A percentile compares a stretch with the other conserved stretches of the same genome.
Conservation (phyloP, 2,888 invertebrate species). For the Cheilosia vulpina region DNA sequence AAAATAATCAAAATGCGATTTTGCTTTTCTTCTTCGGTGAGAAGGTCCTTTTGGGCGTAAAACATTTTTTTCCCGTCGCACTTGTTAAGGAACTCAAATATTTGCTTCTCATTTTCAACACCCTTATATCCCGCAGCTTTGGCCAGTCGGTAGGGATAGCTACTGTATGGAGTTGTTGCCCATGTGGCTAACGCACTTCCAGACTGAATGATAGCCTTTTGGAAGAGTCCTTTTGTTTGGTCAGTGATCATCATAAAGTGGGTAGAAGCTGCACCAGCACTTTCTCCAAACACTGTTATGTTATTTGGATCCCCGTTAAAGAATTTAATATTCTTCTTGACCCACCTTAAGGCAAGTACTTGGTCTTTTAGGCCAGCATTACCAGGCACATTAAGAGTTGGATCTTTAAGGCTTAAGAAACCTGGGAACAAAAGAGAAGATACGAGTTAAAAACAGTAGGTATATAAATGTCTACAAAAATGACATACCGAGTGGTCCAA, state of each 20-base stretch:
- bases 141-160: slow-evolving; percentile 80
- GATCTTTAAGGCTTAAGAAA: slow-evolving; percentile 84
- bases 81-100: slow-evolving; percentile 81
- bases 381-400: slow-evolving; percentile 84
- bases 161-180: slow-evolving; percentile 78
- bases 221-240: slow-evolving; percentile 83
- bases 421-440: slow-evolving; percentile 79
- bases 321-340: slow-evolving; percentile 83
- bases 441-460: not conserved
- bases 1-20: slow-evolving; percentile 79
- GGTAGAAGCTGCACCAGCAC: slow-evolving; percentile 84
- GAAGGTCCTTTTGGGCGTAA: slow-evolving; percentile 78
- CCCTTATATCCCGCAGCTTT: slow-evolving; percentile 81
- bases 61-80: slow-evolving; percentile 80
- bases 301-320: slow-evolving; percentile 85
- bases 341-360: slow-evolving; percentile 84
- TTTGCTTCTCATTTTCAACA: slow-evolving; percentile 81
- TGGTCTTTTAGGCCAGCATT: slow-evolving; percentile 85
- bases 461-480: not conserved
- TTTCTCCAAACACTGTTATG: slow-evolving; percentile 85
- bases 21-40: slow-evolving; percentile 79
- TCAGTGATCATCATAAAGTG: slow-evolving; percentile 84
- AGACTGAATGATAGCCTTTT: slow-evolving; percentile 82
- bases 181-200: slow-evolving; percentile 79
- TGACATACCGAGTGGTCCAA: slow-evolving; percentile 83